Percentiles rank a stretch among this genome's conserved stretches.
phyloP scores from a whole-genome alignment of 2,888 invertebrate species.

The Drosophila quinaria region DNA sequence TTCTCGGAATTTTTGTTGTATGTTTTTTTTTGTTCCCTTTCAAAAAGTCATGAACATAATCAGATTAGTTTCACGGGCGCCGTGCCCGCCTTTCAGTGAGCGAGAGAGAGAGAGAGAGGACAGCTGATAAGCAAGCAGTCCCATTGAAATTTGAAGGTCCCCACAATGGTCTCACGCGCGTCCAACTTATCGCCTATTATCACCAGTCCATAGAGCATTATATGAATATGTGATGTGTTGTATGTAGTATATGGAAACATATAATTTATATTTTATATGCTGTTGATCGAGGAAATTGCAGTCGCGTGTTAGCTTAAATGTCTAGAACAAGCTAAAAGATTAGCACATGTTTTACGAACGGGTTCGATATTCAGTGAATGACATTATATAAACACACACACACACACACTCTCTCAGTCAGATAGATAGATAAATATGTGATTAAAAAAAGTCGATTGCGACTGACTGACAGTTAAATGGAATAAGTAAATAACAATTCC shows the following conservation, averaged over 20 bases:
- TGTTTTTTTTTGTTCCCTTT: constrained; percentile 13
- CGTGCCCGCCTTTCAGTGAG: constrained; percentile 19
- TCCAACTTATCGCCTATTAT: constrained; percentile 60
- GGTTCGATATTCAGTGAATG: constrained; percentile 9
- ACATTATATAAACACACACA: neutral
- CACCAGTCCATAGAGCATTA: constrained; percentile 1
- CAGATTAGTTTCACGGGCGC: constrained; percentile 57
- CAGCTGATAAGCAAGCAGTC: constrained; percentile 57
- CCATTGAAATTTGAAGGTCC: constrained; percentile 62
- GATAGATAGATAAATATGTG: constrained; percentile 4
- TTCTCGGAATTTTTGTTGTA: constrained; percentile 17
- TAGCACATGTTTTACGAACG: constrained; percentile 14
- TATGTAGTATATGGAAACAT: constrained; percentile 16
- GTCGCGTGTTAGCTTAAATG: constrained; percentile 42
- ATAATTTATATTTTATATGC: constrained; percentile 35
- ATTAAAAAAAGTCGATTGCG: neutral
- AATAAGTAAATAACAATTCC: constrained; percentile 4
- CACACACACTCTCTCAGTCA: neutral
- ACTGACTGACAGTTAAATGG: constrained; percentile 12
- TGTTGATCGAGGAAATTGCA: constrained; percentile 41
- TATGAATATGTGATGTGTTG: constrained; percentile 6
- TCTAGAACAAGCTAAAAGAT: constrained; percentile 12
- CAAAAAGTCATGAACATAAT: constrained; percentile 46
- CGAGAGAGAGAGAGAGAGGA: neutral
- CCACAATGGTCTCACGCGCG: constrained; percentile 62